Base-by-base conservation (phyloP, 2,113 vertebrate species). In the Antennarius striatus region DNA sequence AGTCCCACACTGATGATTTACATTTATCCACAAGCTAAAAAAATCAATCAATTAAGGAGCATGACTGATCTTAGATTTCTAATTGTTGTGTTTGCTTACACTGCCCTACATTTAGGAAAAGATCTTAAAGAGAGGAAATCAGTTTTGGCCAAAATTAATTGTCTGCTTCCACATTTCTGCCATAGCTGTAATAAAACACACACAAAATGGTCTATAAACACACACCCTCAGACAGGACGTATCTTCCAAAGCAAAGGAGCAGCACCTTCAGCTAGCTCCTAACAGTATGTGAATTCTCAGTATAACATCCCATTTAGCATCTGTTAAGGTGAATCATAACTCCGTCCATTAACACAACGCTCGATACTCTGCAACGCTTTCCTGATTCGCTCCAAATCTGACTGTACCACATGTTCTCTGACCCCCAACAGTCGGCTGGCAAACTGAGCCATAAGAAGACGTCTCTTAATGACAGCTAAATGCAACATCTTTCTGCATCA, bases 401-500 rank as follows among this genome's bases (percentile, higher is more conserved):
- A 49, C 47, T 47, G 2, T 30, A 10, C 29, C 10, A 12, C 42
- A 14, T 48, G 22, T 42, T 29, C 54, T 43, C 48, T 7, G 29
- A 50, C 63, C 10, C 46, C 71, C 73, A 8, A 4, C 67, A 22
- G 63, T 48, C 50, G 53, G n/a, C 17, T 42, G 46, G 55, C 62
- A 63, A 54, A 74, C 16, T 36, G 22, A 49, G 6, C 14, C 40
- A 58, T 71, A 64, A 45, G 29, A 54, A 47, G 22, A 63, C 14
- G 54, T 54, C 58, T 47, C 71, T 70, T 36, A 52, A 56, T 12
- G 39, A 36, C 6, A 0, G 13, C 54, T 73, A 81, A 72, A 73
- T 45, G 57, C 72, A 75, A 53, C 51, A 50, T 56, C 56, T 68
- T 79, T 47, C 61, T 14, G 68, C 65, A 5, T 66, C 22, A 45